These are phyloP conservation scores for Machimus atricapillus DNA, from an alignment of 2,888 invertebrate genomes.

Conservation along the genomic window DNA sequence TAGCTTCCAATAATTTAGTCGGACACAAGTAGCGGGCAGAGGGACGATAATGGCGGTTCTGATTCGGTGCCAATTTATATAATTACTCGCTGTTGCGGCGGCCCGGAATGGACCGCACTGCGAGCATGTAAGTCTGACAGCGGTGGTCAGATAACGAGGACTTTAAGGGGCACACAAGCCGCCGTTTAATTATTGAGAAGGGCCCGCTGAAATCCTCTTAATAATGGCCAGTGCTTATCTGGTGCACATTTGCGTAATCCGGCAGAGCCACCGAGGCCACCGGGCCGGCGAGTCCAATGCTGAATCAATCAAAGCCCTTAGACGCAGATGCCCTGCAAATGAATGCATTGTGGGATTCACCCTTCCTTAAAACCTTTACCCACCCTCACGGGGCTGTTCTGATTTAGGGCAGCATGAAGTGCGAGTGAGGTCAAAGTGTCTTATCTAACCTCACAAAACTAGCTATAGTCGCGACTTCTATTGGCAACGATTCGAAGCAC, in stretches of 20 bases:
- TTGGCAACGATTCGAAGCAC: too few species aligned
- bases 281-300: background rate
- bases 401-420: too few species aligned
- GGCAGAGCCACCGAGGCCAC: background rate
- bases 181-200: background rate
- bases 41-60: background rate
- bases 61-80: conserved; percentile 20
- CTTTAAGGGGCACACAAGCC: background rate
- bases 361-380: background rate
- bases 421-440: too few species aligned
- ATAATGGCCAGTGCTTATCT: background rate
- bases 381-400: background rate
- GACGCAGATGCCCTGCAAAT: background rate
- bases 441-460: too few species aligned
- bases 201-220: background rate
- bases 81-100: background rate
- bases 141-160: background rate
- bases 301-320: background rate
- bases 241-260: background rate
- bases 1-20: background rate
- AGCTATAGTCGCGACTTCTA: too few species aligned
- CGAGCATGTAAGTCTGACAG: background rate
- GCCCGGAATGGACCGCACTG: background rate
- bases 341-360: background rate
- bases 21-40: background rate